phyloP scores from a whole-genome alignment of 2,888 invertebrate species.

The Eurytoma adleriae region DNA sequence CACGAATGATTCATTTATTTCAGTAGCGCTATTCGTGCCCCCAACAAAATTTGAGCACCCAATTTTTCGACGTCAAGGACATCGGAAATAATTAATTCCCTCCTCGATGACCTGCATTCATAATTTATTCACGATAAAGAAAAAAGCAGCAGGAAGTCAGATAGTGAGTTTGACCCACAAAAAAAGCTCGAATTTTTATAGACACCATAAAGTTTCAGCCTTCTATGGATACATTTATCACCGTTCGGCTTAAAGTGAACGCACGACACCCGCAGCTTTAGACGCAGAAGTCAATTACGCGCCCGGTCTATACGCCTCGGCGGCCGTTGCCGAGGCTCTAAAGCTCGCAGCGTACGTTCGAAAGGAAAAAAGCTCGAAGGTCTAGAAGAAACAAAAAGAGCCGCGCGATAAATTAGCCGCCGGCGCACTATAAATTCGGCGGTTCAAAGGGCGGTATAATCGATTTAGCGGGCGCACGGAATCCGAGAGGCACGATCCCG shows the following conservation, averaged over 20 bases:
- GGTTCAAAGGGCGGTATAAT: background rate
- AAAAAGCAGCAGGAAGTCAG: no score
- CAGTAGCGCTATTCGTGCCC: no score
- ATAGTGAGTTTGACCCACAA: no score
- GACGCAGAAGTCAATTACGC: slow-evolving; percentile 1
- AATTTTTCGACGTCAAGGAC: no score
- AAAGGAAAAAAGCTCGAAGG: background rate
- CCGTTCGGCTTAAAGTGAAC: background rate
- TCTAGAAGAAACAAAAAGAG: background rate
- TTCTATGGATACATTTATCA: background rate
- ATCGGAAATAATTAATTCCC: no score
- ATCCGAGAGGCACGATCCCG: background rate
- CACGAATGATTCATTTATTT: no score
- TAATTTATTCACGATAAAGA: no score
- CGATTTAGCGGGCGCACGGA: background rate
- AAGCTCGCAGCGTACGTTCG: background rate
- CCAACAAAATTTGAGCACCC: no score
- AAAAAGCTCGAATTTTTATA: background rate
- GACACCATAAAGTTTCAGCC: background rate
- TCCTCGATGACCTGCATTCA: no score
- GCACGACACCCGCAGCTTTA: background rate
- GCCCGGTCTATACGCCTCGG: background rate
- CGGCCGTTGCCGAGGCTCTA: background rate
- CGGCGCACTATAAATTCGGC: slow-evolving; percentile 27
- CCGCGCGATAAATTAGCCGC: slow-evolving; percentile 26